A percentile compares a stretch with the other conserved stretches of the same genome.
Conservation (phyloP, 2,888 invertebrate genomes). For the Thelaira solivaga region DNA sequence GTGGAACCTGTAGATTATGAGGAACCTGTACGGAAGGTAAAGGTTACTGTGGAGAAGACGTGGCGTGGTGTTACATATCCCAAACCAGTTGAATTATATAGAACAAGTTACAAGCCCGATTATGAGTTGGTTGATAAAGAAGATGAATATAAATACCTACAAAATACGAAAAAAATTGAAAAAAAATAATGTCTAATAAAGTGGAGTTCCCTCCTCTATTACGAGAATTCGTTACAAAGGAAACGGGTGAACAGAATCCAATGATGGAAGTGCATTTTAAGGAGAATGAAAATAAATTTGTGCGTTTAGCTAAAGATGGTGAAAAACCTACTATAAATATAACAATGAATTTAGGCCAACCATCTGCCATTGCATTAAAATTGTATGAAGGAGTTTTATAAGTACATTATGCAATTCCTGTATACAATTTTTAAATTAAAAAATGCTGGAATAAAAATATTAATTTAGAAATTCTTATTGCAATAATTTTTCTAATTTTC, state of each 20-base stretch:
- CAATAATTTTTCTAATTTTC: too few species aligned
- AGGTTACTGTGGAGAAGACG: conserved; percentile 85
- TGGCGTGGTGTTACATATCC: conserved; percentile 84
- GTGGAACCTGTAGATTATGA: conserved; percentile 86
- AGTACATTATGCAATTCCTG: neutral
- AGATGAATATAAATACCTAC: conserved; percentile 83
- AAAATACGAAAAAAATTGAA: conserved; percentile 73
- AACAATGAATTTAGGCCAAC: conserved; percentile 80
- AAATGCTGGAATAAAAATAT: too few species aligned
- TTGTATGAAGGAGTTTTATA: conserved; percentile 80
- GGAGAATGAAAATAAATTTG: conserved; percentile 78
- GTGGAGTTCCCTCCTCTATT: conserved; percentile 86
- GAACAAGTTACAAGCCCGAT: conserved; percentile 87
- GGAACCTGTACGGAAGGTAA: conserved; percentile 83
- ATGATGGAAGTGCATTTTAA: conserved; percentile 79
- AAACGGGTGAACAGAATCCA: conserved; percentile 76
- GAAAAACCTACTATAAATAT: conserved; percentile 81
- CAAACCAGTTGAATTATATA: conserved; percentile 81
- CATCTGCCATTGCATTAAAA: conserved; percentile 78
- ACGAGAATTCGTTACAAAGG: conserved; percentile 80
- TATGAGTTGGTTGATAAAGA: conserved; percentile 88
- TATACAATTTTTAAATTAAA: too few species aligned
- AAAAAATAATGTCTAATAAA: conserved; percentile 80
- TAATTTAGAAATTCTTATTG: too few species aligned
- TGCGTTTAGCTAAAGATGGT: conserved; percentile 80